phyloP scores from a whole-genome alignment of 2,888 invertebrate species.

The Ophonus ardosiacus region DNA sequence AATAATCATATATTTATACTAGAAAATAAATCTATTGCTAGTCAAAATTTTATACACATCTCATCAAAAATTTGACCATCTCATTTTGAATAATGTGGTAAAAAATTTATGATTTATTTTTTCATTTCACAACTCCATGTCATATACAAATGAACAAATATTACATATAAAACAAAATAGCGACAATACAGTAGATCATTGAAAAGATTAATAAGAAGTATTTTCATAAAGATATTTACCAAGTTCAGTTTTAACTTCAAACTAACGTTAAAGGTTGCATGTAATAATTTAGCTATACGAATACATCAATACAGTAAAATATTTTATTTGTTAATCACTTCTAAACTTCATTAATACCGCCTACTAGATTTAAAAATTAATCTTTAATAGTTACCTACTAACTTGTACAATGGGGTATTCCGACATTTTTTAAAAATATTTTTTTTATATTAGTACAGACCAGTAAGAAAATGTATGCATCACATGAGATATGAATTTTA shows the following conservation, averaged over 20 bases:
- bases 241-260: neutral
- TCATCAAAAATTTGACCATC: neutral
- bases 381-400: too few species aligned
- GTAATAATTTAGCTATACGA: neutral
- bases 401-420: neutral
- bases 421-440: too few species aligned
- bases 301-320: too few species aligned
- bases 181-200: constrained; percentile 45
- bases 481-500: too few species aligned
- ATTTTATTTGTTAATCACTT: too few species aligned
- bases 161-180: constrained; percentile 47
- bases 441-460: too few species aligned
- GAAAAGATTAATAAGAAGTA: constrained; percentile 19
- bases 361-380: too few species aligned
- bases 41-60: constrained; percentile 35
- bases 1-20: constrained; percentile 46
- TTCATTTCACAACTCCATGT: constrained; percentile 11
- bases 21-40: constrained; percentile 13
- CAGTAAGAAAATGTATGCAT: too few species aligned
- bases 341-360: too few species aligned
- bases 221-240: constrained; percentile 27
- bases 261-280: neutral
- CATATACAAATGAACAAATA: constrained; percentile 4
- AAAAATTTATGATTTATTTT: constrained; percentile 14
- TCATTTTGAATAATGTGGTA: constrained; percentile 42